Evolutionary conservation across 2,797 vertebrate genomes (phyloP).

Genomic region (Oreonectes daqikongensis): DNA sequence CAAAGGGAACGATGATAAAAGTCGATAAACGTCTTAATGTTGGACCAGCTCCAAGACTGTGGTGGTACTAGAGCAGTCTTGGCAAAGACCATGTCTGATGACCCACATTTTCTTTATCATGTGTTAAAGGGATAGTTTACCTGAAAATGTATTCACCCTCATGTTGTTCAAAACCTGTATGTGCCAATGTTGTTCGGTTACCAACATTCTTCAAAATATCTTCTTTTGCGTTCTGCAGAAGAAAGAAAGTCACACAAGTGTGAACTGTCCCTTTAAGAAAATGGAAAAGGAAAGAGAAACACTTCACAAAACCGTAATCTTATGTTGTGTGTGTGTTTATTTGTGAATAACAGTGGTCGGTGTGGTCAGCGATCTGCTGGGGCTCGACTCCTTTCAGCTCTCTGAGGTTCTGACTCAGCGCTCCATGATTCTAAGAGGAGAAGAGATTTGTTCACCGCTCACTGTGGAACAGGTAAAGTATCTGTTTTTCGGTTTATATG

Average conservation of each 20-base stretch:
- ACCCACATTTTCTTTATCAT: not conserved
- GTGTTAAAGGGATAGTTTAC: no score
- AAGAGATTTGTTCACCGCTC: slow-evolving; percentile 92
- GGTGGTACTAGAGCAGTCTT: no score
- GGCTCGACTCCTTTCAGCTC: slow-evolving; percentile 87
- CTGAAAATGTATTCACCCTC: no score
- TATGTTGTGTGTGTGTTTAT: slow-evolving; percentile 42
- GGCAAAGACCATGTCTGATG: not conserved
- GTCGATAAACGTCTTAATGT: no score
- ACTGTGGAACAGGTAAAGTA: slow-evolving; percentile 86
- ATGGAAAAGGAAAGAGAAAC: no score
- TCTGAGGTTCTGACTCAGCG: slow-evolving; percentile 91
- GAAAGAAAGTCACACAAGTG: no score
- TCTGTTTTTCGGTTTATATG: not conserved
- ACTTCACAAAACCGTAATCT: not conserved
- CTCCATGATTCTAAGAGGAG: slow-evolving; percentile 91
- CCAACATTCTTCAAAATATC: not conserved
- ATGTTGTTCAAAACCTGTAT: no score
- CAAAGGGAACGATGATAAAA: slow-evolving; percentile 48
- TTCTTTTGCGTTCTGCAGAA: no score
- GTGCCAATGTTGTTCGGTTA: no score
- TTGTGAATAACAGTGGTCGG: slow-evolving; percentile 78
- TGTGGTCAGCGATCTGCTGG: slow-evolving; percentile 86
- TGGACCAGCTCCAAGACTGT: no score
- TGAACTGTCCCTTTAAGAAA: no score